Evolutionary conservation across 2,888 invertebrate genomes (phyloP).

Genomic region (Disparrhopalites patrizii): DNA sequence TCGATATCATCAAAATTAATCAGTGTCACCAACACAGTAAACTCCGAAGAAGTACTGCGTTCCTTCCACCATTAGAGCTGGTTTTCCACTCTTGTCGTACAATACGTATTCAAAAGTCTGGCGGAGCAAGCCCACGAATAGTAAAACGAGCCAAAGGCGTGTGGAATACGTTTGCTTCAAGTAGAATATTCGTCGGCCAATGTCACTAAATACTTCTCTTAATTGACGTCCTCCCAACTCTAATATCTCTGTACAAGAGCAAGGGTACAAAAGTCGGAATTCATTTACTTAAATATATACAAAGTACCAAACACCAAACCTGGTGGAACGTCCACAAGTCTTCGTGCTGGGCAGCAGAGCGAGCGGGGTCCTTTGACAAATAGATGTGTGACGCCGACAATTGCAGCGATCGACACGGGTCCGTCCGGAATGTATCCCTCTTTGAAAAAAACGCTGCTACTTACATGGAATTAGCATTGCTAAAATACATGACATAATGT

Average conservation of each 20-base stretch:
- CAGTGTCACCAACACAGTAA: background rate
- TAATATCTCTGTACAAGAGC: background rate
- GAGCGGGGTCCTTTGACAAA: background rate
- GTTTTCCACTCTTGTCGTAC: constrained; percentile 17
- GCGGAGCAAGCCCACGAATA: constrained; percentile 8
- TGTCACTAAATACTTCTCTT: constrained; percentile 3
- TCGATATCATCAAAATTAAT: too few relatives aligned
- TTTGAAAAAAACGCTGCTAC: too few relatives aligned
- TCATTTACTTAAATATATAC: too few relatives aligned
- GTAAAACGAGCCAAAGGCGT: background rate
- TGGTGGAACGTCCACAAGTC: background rate
- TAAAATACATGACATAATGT: too few relatives aligned
- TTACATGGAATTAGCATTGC: too few relatives aligned
- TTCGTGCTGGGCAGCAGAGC: too few relatives aligned
- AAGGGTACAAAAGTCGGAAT: too few relatives aligned
- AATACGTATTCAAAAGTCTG: constrained; percentile 10
- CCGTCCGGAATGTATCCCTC: constrained; percentile 1
- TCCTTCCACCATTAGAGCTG: constrained; percentile 5
- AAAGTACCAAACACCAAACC: too few relatives aligned
- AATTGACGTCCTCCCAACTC: background rate
- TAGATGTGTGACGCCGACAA: background rate
- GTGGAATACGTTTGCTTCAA: constrained; percentile 9
- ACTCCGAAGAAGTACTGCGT: constrained; percentile 11
- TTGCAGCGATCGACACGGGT: background rate
- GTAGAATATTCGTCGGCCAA: constrained; percentile 8